Evolutionary conservation across 2,888 invertebrate genomes (phyloP), one percentile per base, ranked within the genome.

Genomic region (Rambutsinella grinnellia): DNA sequence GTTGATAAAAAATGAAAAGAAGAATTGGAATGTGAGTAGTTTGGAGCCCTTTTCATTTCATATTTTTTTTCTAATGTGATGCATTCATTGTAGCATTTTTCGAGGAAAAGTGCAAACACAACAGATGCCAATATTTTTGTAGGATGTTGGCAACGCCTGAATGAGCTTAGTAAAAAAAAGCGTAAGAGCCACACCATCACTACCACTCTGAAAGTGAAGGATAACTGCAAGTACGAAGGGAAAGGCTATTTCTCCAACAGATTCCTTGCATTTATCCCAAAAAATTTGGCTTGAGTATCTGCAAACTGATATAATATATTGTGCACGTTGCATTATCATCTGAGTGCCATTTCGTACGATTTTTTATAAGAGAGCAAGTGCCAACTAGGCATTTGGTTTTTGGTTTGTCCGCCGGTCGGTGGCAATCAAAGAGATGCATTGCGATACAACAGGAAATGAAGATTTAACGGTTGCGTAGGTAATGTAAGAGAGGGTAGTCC

Each of bases 101-200:
- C 49, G 57, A 62, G 53, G 54, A 56, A 69, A n/a, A 58, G 36
- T 24, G 56, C 53, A 36, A 74, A 56, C 24, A 21, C 26, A 21
- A 56, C 27, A 19, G 67, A 62, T 75, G 75, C 75, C 68, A 75
- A 75, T 75, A 75, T 75, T 75, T 75, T 74, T 67, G 47, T 56
- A 68, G 62, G 61, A 63, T 75, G 57, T 75, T 75, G 75, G 75
- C 75, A 75, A 62, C 75, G 63, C 68, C 61, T 75, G 68, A 75
- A 75, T 75, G 68, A 67, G 67, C 68, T 60, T 51, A 62, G 67
- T 56, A 68, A 74, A 66, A 53, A 21, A 36, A 60, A 44, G 23
- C 19, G 49, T 36, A 36, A 36, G 36, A 36, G 36, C 36, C 5
- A 13, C 36, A 5, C 36, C 36, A 5, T 8, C 36, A 36, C 36